phyloP scores from a whole-genome alignment of 2,797 vertebrate species.

The Petrocephalus schoutedeni region DNA sequence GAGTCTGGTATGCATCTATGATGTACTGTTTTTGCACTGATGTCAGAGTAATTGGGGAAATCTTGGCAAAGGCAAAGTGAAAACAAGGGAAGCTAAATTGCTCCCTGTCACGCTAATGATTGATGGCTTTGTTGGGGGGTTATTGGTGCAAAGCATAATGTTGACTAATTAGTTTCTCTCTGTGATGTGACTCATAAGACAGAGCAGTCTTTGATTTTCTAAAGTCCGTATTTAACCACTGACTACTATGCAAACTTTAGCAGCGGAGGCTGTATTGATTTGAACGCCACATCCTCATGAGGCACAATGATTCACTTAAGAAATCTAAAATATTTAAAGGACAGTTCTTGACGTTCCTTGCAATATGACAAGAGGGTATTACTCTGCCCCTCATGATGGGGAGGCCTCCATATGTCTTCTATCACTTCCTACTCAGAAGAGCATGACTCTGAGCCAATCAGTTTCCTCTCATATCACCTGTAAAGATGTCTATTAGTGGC shows the following conservation, averaged over 20 bases:
- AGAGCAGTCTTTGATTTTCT: background rate
- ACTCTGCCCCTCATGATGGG: background rate
- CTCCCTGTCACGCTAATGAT: constrained; percentile 16
- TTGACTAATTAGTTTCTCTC: constrained; percentile 24
- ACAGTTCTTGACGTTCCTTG: background rate
- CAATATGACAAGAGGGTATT: background rate
- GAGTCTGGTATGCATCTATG: background rate
- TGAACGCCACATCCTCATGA: background rate
- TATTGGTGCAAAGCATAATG: constrained; percentile 30
- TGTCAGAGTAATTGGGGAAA: constrained; percentile 17
- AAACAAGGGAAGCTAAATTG: constrained; percentile 14
- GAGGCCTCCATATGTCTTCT: background rate
- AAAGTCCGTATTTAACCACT: background rate
- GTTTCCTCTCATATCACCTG: too few relatives aligned
- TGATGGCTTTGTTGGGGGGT: constrained; percentile 21
- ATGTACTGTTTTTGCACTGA: constrained; percentile 14
- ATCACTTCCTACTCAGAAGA: background rate
- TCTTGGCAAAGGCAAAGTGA: constrained; percentile 11
- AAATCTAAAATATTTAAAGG: background rate
- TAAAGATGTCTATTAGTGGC: too few relatives aligned
- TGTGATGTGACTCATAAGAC: background rate
- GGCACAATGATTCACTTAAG: background rate
- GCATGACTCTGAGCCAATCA: background rate
- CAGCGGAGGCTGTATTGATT: background rate
- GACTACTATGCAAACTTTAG: background rate